These are phyloP conservation scores for Agrypnia vestita DNA, from an alignment of 1,140 invertebrate genomes.

Conservation along the genomic window DNA sequence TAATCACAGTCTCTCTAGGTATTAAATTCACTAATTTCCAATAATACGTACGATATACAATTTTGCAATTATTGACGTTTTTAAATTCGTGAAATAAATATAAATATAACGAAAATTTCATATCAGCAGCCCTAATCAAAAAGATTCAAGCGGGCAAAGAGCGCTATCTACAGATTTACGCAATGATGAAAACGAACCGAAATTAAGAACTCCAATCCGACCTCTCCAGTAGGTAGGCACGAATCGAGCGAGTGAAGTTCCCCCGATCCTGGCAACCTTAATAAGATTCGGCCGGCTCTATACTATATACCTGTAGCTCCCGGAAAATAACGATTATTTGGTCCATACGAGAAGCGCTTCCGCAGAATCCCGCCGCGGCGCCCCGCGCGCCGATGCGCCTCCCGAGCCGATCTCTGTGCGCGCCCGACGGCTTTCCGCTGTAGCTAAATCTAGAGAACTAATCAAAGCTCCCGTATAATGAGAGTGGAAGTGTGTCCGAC, in stretches of 20 bases:
- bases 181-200: too few relatives aligned
- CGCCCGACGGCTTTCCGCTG: background rate
- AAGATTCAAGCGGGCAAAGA: too few relatives aligned
- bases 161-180: too few relatives aligned
- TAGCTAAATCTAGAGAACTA: constrained; percentile 7
- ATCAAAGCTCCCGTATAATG: background rate
- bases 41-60: too few relatives aligned
- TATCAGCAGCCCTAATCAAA: too few relatives aligned
- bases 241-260: background rate
- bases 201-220: too few relatives aligned
- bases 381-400: background rate
- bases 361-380: constrained; percentile 55
- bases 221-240: background rate
- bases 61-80: too few relatives aligned
- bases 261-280: constrained; percentile 15
- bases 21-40: too few relatives aligned
- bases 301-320: constrained; percentile 53
- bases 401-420: background rate
- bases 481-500: too few relatives aligned
- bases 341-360: constrained; percentile 47
- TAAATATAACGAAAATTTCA: too few relatives aligned
- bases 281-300: background rate
- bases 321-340: constrained; percentile 62
- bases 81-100: too few relatives aligned
- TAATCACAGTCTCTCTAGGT: too few relatives aligned